These are phyloP conservation scores for Procambarus clarkii DNA, from an alignment of 1,140 invertebrate species.

Conservation along the genomic window DNA sequence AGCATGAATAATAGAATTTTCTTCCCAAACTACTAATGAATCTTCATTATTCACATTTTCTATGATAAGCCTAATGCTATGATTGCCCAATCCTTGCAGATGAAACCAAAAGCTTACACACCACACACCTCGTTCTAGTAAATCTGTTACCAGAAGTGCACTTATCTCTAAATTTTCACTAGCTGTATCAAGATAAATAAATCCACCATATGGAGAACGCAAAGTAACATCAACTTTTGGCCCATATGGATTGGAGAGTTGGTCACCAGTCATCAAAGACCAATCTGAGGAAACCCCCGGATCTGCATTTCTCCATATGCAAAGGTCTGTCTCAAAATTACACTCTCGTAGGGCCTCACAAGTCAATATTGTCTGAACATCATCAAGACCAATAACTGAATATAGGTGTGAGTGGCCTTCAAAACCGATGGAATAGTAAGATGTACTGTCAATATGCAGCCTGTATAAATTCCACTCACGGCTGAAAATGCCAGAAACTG, in stretches of 20 bases:
- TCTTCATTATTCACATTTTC: constrained; percentile 15
- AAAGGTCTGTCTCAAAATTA: constrained; percentile 57
- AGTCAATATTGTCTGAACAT: constrained; percentile 38
- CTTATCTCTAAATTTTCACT: not conserved
- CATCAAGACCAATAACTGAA: constrained; percentile 49
- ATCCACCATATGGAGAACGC: constrained; percentile 42
- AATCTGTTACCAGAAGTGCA: constrained; percentile 20
- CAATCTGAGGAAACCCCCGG: constrained; percentile 57
- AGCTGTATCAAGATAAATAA: constrained; percentile 38
- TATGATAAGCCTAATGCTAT: not conserved
- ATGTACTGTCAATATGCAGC: constrained; percentile 6
- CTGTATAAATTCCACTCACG: constrained; percentile 32
- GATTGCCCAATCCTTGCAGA: constrained; percentile 34
- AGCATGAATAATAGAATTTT: not conserved
- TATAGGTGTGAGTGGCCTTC: not conserved
- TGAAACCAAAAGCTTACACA: constrained; percentile 61
- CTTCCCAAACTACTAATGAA: not conserved
- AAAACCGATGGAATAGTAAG: constrained; percentile 46
- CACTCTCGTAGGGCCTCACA: constrained; percentile 56
- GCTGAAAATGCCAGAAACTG: not conserved
- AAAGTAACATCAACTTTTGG: constrained; percentile 49
- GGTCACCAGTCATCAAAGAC: constrained; percentile 21
- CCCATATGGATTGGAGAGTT: constrained; percentile 42
- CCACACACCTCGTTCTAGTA: constrained; percentile 11
- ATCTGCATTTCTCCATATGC: constrained; percentile 53